phyloP scores from a whole-genome alignment of 2,113 vertebrate species.

The Syrrhaptes paradoxus region DNA sequence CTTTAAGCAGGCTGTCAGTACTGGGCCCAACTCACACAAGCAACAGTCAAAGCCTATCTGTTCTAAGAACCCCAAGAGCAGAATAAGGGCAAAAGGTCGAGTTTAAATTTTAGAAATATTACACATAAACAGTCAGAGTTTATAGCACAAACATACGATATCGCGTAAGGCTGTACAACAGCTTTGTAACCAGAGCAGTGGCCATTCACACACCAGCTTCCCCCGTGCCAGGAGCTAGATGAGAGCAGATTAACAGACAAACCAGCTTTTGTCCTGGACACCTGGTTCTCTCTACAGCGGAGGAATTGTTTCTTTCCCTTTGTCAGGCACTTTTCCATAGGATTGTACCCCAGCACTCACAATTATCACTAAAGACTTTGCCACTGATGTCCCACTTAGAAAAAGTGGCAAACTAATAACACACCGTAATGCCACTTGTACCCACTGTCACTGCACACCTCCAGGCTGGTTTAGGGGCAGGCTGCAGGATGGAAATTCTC shows the following conservation, averaged over 20 bases:
- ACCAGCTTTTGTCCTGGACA: neutral
- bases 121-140: constrained; percentile 60
- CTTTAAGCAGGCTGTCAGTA: constrained; percentile 99
- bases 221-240: neutral
- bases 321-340: neutral
- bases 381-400: neutral
- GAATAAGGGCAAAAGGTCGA: constrained; percentile 76
- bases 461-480: neutral
- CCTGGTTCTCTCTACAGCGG: neutral
- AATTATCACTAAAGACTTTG: neutral
- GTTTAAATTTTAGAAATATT: constrained; percentile 64
- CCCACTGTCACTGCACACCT: neutral
- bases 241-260: neutral
- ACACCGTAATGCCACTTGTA: neutral
- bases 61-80: constrained; percentile 87
- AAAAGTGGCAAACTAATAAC: neutral
- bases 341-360: neutral
- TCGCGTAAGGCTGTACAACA: neutral
- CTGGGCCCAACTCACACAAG: constrained; percentile 91
- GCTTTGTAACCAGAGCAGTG: neutral
- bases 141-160: neutral
- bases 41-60: constrained; percentile 88
- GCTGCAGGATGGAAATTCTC: neutral
- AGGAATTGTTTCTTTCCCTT: neutral
- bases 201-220: neutral